Conservation (phyloP, 2,888 invertebrate species). For the Rhamnusium bicolor region DNA sequence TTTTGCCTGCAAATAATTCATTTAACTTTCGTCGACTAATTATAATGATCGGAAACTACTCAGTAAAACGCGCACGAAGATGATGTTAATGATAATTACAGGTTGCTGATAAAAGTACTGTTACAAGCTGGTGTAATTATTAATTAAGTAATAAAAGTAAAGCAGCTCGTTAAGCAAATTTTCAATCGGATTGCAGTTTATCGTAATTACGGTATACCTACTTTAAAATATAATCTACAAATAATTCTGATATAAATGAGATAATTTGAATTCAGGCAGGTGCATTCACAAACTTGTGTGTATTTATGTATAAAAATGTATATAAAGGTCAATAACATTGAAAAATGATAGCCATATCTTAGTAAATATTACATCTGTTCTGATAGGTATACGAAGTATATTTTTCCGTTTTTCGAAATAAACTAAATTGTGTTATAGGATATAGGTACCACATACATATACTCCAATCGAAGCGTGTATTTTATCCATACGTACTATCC, state of each 20-base stretch:
- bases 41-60: neutral
- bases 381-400: neutral
- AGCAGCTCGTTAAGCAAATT: slow-evolving; percentile 23
- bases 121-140: slow-evolving; percentile 11
- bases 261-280: slow-evolving; percentile 25
- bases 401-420: neutral
- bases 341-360: too few relatives aligned
- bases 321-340: slow-evolving; percentile 8
- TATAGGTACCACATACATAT: too few relatives aligned
- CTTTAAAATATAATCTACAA: slow-evolving; percentile 40
- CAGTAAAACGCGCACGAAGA: neutral
- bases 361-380: neutral
- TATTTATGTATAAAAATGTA: neutral
- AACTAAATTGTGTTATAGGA: neutral
- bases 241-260: slow-evolving; percentile 32
- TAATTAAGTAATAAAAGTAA: slow-evolving; percentile 22
- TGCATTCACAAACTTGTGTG: neutral
- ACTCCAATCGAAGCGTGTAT: too few relatives aligned
- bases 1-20: neutral
- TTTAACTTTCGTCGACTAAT: neutral
- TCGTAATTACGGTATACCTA: slow-evolving; percentile 11
- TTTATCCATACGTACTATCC: too few relatives aligned
- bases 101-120: neutral
- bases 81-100: neutral
- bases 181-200: slow-evolving; percentile 12